These are phyloP conservation scores for Indri indri DNA, from an alignment of 2,113 vertebrate genomes.

Conservation along the genomic window DNA sequence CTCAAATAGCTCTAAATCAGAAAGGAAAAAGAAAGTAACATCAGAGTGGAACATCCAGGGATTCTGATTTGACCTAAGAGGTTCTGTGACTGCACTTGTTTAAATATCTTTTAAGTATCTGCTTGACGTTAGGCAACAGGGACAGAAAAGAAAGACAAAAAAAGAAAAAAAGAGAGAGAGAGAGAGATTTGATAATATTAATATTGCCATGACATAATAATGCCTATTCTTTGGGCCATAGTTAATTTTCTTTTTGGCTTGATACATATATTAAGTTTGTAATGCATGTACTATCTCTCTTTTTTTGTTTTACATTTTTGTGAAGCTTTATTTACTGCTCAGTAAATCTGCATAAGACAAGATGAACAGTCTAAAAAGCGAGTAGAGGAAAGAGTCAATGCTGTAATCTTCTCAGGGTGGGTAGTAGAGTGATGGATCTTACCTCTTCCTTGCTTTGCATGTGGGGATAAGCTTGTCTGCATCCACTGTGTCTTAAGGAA, in stretches of 20 bases:
- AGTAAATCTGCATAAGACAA: too few species aligned
- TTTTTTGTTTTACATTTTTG: too few species aligned
- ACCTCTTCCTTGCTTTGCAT: too few species aligned
- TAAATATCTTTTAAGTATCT: background rate
- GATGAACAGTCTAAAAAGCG: too few species aligned
- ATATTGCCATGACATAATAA: background rate
- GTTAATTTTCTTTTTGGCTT: background rate
- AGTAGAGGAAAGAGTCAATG: too few species aligned
- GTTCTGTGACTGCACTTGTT: conserved; percentile 5
- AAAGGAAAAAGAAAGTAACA: background rate
- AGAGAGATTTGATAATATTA: too few species aligned
- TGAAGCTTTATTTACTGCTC: too few species aligned
- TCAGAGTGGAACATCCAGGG: background rate
- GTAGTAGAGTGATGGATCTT: too few species aligned
- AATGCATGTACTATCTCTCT: background rate
- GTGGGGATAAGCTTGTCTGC: too few species aligned
- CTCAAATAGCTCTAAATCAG: background rate
- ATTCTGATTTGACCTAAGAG: conserved; percentile 1
- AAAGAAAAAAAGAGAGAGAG: background rate
- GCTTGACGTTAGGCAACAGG: background rate
- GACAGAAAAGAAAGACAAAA: background rate
- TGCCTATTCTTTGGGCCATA: background rate
- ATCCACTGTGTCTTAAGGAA: background rate
- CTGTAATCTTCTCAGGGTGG: too few species aligned
- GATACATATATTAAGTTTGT: background rate